Evolutionary conservation across 2,113 vertebrate species (phyloP).

Genomic region (Semicossyphus pulcher): DNA sequence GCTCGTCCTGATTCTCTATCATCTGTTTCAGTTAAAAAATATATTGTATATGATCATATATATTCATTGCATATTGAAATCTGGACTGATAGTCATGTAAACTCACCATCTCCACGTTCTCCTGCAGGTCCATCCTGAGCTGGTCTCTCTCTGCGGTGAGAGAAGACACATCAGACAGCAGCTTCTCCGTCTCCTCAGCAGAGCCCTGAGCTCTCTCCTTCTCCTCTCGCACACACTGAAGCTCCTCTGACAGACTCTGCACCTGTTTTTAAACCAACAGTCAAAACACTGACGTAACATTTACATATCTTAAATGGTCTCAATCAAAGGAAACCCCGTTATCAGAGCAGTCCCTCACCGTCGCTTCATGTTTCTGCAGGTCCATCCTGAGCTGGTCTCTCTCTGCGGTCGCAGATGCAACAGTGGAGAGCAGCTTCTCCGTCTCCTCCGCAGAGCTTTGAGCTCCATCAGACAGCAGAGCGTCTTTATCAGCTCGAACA

Average conservation of each 20-base stretch:
- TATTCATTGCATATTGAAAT: neutral
- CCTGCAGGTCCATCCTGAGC: slow-evolving; percentile 67
- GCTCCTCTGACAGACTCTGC: slow-evolving; percentile 38
- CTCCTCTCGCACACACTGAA: slow-evolving; percentile 38
- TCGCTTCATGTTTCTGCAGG: slow-evolving; percentile 17
- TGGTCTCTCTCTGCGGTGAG: slow-evolving; percentile 68
- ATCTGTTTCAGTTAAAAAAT: slow-evolving; percentile 43
- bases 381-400: slow-evolving; percentile 42
- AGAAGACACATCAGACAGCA: neutral
- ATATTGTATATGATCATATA: too few species aligned
- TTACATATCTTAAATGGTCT: too few species aligned
- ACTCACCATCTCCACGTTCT: slow-evolving; percentile 70
- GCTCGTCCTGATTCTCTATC: slow-evolving; percentile 72
- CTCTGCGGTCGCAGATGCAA: slow-evolving; percentile 51
- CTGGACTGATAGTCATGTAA: neutral
- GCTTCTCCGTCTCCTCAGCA: slow-evolving; percentile 47
- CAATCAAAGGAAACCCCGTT: too few species aligned
- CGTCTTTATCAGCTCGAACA: slow-evolving; percentile 44
- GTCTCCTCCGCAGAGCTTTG: slow-evolving; percentile 18
- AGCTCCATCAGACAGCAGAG: slow-evolving; percentile 1
- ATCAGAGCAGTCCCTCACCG: slow-evolving; percentile 7
- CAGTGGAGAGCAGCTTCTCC: slow-evolving; percentile 34
- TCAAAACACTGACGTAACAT: neutral
- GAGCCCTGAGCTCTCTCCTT: slow-evolving; percentile 21
- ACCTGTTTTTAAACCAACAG: slow-evolving; percentile 4